These are phyloP conservation scores for Euphonia xanthogaster DNA, from an alignment of 2,797 vertebrate genomes.

Conservation along the genomic window DNA sequence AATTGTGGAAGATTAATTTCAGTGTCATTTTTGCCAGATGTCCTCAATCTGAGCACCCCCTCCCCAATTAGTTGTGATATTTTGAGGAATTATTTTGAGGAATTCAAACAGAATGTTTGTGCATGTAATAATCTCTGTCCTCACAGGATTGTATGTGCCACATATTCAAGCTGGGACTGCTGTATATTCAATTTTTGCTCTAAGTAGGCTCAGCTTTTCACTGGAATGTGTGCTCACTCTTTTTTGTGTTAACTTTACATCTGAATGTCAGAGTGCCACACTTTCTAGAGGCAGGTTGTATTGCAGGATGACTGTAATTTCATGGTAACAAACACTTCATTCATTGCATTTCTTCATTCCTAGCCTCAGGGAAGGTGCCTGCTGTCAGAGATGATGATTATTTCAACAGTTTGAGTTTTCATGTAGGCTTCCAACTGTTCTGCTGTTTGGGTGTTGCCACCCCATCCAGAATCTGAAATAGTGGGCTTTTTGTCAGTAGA, in stretches of 20 bases:
- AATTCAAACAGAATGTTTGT: not conserved
- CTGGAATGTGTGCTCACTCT: rapidly evolving
- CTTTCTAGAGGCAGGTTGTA: not conserved
- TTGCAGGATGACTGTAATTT: not conserved
- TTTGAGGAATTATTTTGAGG: not conserved
- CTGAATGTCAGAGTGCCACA: not conserved
- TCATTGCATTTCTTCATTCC: not conserved
- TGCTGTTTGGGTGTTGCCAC: not conserved
- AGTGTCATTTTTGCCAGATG: not conserved
- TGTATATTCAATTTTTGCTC: not conserved
- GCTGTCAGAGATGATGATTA: not conserved
- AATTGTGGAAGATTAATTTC: not conserved
- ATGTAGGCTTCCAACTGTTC: not conserved
- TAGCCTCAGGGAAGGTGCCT: not conserved
- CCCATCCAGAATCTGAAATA: not conserved
- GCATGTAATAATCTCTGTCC: not conserved
- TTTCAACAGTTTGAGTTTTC: not conserved
- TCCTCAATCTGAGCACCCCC: not conserved
- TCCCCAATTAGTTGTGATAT: not conserved
- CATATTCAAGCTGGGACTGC: not conserved
- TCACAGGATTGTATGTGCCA: not conserved
- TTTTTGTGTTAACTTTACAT: not conserved
- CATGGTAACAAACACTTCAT: not conserved
- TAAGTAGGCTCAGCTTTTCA: not conserved
- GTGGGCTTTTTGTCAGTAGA: not conserved